phyloP scores from a whole-genome alignment of 2,888 invertebrate species.

The Nemotelus nigrinus region DNA sequence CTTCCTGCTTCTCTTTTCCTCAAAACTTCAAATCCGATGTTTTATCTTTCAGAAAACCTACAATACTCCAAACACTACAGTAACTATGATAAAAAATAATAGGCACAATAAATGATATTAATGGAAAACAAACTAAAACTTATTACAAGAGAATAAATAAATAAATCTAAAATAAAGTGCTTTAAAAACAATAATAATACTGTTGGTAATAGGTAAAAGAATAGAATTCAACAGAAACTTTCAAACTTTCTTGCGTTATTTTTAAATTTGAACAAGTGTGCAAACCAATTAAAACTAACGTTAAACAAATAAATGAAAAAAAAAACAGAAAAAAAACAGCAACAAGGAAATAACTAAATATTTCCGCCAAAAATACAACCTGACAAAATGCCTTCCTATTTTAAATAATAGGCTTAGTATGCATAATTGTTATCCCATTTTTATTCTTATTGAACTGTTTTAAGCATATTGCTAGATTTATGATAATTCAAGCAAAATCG shows the following conservation, averaged over 20 bases:
- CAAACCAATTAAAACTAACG: too few relatives aligned
- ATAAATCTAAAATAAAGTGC: neutral
- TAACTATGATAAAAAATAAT: neutral
- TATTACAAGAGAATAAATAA: neutral
- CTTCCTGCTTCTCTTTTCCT: too few relatives aligned
- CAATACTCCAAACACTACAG: too few relatives aligned
- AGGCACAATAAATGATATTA: constrained; percentile 1
- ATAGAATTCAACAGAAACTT: too few relatives aligned
- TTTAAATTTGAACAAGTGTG: too few relatives aligned
- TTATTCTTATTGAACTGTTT: constrained; percentile 52
- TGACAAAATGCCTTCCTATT: constrained; percentile 54
- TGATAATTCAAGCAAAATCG: constrained; percentile 11
- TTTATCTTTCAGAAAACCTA: too few relatives aligned
- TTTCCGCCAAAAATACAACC: constrained; percentile 35
- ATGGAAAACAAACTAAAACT: neutral
- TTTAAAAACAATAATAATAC: neutral
- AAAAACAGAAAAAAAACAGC: constrained; percentile 16
- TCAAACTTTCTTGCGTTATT: too few relatives aligned
- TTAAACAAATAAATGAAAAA: constrained; percentile 18
- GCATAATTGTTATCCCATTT: constrained; percentile 52
- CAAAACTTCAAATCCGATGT: too few relatives aligned
- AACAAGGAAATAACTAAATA: constrained; percentile 40
- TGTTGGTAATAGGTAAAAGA: constrained; percentile 7
- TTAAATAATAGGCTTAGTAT: constrained; percentile 53
- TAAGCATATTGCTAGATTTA: constrained; percentile 50